These are phyloP conservation scores for Arion vulgaris DNA, from an alignment of 1,140 invertebrate species.

Conservation along the genomic window DNA sequence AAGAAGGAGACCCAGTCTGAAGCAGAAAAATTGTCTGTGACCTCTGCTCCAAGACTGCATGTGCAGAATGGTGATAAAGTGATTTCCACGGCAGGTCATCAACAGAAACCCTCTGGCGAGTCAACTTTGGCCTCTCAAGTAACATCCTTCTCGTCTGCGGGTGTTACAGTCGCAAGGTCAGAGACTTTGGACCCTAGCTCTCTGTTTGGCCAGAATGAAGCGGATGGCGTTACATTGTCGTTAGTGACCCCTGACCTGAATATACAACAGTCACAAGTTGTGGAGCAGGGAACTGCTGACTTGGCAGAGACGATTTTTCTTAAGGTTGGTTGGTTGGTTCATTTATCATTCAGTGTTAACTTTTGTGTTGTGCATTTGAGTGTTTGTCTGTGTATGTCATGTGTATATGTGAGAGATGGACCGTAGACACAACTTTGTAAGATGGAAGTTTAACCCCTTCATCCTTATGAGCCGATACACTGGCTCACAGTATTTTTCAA, in stretches of 20 bases:
- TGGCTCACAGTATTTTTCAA: too few relatives aligned
- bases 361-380: not conserved
- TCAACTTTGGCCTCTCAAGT: not conserved
- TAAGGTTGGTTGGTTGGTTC: slow-evolving; percentile 28
- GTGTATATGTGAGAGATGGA: too few relatives aligned
- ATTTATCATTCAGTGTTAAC: too few relatives aligned
- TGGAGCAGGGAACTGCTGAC: slow-evolving; percentile 4
- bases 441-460: too few relatives aligned
- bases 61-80: not conserved
- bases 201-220: not conserved
- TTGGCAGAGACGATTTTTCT: slow-evolving; percentile 18
- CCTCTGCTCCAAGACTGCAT: not conserved
- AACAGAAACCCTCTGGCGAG: not conserved
- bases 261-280: slow-evolving; percentile 28
- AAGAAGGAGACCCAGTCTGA: not conserved
- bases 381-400: not conserved
- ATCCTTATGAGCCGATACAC: too few relatives aligned
- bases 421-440: too few relatives aligned
- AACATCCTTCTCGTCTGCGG: not conserved
- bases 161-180: not conserved
- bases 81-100: not conserved
- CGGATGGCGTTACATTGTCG: not conserved
- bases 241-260: slow-evolving; percentile 8
- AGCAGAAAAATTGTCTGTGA: not conserved
- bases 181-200: slow-evolving; percentile 28